Evolutionary conservation across 64 coral and sea anemone species (phyloP).

Genomic region (Hydrozoanthus tunicans): DNA sequence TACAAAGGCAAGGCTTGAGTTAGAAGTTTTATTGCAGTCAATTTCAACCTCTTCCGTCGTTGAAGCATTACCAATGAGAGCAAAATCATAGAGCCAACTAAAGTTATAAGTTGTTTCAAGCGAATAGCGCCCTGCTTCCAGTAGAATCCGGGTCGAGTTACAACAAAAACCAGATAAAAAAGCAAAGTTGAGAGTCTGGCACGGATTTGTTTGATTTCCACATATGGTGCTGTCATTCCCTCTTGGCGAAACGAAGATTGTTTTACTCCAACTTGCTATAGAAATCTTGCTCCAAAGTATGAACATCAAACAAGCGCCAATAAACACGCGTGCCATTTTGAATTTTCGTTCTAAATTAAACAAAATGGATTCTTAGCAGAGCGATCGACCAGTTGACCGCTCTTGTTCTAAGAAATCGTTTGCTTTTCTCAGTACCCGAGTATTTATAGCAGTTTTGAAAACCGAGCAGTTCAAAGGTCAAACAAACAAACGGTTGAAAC

Average conservation of each 20-base stretch:
- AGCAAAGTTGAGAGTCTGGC: constrained; percentile 53
- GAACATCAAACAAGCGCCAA: not conserved
- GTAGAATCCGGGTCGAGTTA: constrained; percentile 68
- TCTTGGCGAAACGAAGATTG: constrained; percentile 55
- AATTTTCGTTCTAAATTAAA: not conserved
- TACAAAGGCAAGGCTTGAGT: constrained; percentile 4
- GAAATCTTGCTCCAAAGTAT: not conserved
- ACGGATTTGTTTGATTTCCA: constrained; percentile 23
- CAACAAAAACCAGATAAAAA: constrained; percentile 12
- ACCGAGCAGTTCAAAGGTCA: too few species aligned
- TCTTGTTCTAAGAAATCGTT: not conserved
- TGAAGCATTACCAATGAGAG: constrained; percentile 36
- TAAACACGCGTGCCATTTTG: not conserved
- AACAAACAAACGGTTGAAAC: too few species aligned
- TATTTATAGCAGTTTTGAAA: too few species aligned
- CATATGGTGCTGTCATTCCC: constrained; percentile 5
- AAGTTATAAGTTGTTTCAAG: constrained; percentile 53
- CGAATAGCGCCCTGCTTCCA: constrained; percentile 52
- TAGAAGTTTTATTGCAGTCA: constrained; percentile 11
- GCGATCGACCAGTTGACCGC: not conserved
- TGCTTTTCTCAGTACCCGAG: too few species aligned
- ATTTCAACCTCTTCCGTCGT: constrained; percentile 45
- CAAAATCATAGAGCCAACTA: constrained; percentile 52
- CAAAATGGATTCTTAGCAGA: too few species aligned
- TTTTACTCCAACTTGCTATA: constrained; percentile 34